phyloP scores from a whole-genome alignment of 2,113 vertebrate genomes.

The Nibea albiflora region DNA sequence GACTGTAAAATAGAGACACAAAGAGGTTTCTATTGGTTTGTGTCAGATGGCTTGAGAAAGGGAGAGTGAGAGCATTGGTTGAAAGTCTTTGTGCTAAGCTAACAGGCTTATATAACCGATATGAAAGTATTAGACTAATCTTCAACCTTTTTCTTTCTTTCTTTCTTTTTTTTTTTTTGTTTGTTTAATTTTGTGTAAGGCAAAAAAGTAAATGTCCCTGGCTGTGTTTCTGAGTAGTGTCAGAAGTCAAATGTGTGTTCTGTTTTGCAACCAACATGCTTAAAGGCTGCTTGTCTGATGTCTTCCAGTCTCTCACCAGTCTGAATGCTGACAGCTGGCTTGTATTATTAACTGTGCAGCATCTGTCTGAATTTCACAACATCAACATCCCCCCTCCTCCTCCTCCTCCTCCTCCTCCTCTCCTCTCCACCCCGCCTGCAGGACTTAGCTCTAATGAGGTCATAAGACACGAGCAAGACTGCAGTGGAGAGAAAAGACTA shows the following conservation, averaged over 20 bases:
- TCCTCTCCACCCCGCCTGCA: slow-evolving; percentile 35
- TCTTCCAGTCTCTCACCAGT: slow-evolving; percentile 57
- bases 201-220: not conserved
- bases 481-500: slow-evolving; percentile 20
- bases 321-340: slow-evolving; percentile 72
- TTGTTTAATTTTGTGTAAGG: not conserved
- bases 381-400: slow-evolving; percentile 19
- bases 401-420: slow-evolving; percentile 7
- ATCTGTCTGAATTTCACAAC: slow-evolving; percentile 75
- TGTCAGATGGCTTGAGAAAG: too few relatives aligned
- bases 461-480: slow-evolving; percentile 32
- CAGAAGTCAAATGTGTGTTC: slow-evolving; percentile 5
- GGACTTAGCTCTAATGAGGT: slow-evolving; percentile 54
- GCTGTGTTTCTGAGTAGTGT: not conserved
- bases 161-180: too few relatives aligned
- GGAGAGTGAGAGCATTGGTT: too few relatives aligned
- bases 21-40: too few relatives aligned
- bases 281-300: slow-evolving; percentile 50
- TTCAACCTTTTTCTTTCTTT: too few relatives aligned
- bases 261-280: slow-evolving; percentile 25
- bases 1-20: too few relatives aligned
- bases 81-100: too few relatives aligned
- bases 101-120: too few relatives aligned
- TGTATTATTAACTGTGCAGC: slow-evolving; percentile 76
- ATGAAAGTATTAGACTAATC: too few relatives aligned